phyloP scores from a whole-genome alignment of 1,140 invertebrate genomes.

The Leguminivora glycinivorella region DNA sequence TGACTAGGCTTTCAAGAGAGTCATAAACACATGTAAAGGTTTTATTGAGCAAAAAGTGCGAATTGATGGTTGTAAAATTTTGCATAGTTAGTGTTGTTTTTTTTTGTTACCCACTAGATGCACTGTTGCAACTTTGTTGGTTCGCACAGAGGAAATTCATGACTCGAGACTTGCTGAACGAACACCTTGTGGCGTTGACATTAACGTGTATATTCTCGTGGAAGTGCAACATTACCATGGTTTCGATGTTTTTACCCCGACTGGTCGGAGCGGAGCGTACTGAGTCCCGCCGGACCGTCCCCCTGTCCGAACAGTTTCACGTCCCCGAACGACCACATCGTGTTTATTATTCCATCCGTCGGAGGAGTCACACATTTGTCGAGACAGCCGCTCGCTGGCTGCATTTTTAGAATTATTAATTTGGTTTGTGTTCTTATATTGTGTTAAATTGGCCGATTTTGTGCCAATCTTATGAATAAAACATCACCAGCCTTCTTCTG shows the following conservation, averaged over 20 bases:
- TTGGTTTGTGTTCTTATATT: constrained; percentile 67
- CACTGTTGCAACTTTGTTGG: not conserved
- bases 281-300: not conserved
- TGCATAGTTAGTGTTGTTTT: not conserved
- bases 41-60: not conserved
- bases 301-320: not conserved
- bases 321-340: not conserved
- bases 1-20: not conserved
- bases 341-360: constrained; percentile 47
- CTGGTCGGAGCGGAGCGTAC: not conserved
- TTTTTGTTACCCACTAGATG: not conserved
- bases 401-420: constrained; percentile 78
- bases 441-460: constrained; percentile 70
- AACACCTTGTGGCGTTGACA: not conserved
- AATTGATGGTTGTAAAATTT: not conserved
- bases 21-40: not conserved
- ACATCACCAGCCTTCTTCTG: constrained; percentile 54
- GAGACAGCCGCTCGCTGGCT: constrained; percentile 50
- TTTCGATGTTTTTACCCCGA: not conserved
- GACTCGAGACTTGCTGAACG: not conserved
- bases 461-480: constrained; percentile 70
- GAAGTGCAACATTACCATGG: not conserved
- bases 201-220: not conserved
- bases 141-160: not conserved
- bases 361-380: constrained; percentile 57